Conservation (phyloP, 2,888 invertebrate species). For the Cremastinae sp. region DNA sequence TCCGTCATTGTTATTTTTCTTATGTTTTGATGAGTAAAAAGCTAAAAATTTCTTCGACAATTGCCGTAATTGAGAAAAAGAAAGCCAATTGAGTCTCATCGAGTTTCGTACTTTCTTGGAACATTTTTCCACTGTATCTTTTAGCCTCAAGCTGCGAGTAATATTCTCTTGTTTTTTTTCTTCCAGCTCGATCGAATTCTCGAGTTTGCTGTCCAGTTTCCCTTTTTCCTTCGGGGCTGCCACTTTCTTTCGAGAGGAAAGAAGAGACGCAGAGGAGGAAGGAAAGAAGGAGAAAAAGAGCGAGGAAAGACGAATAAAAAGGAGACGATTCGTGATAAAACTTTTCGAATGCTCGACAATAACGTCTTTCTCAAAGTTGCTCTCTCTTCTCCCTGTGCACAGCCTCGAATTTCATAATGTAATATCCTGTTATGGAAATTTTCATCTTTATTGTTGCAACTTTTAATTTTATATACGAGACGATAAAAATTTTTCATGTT, state of each 20-base stretch:
- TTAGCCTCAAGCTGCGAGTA: slow-evolving; percentile 42
- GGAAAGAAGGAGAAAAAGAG: slow-evolving; percentile 10
- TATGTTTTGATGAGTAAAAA: too few species aligned
- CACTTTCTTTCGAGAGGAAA: slow-evolving; percentile 39
- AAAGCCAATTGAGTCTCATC: slow-evolving; percentile 56
- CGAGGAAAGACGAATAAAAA: slow-evolving; percentile 19
- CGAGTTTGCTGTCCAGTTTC: slow-evolving; percentile 60
- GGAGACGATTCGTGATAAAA: slow-evolving; percentile 53
- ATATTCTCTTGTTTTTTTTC: slow-evolving; percentile 54
- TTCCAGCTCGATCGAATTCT: slow-evolving; percentile 50
- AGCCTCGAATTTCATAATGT: slow-evolving; percentile 31
- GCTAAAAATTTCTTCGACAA: too few species aligned
- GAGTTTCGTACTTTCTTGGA: slow-evolving; percentile 22
- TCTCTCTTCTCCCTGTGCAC: slow-evolving; percentile 19
- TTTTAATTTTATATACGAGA: slow-evolving; percentile 12
- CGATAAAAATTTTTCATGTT: slow-evolving; percentile 13
- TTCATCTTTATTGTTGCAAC: slow-evolving; percentile 19
- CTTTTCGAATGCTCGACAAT: slow-evolving; percentile 49
- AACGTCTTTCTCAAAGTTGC: slow-evolving; percentile 47
- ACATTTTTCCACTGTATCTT: slow-evolving; percentile 7
- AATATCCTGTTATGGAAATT: slow-evolving; percentile 39
- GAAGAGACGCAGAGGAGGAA: too few species aligned
- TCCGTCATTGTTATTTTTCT: too few species aligned
- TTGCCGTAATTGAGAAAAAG: slow-evolving; percentile 31
- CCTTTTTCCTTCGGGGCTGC: slow-evolving; percentile 25